These are phyloP conservation scores for Pygmarrhopalites habei DNA, from an alignment of 1,140 invertebrate species.

Conservation along the genomic window DNA sequence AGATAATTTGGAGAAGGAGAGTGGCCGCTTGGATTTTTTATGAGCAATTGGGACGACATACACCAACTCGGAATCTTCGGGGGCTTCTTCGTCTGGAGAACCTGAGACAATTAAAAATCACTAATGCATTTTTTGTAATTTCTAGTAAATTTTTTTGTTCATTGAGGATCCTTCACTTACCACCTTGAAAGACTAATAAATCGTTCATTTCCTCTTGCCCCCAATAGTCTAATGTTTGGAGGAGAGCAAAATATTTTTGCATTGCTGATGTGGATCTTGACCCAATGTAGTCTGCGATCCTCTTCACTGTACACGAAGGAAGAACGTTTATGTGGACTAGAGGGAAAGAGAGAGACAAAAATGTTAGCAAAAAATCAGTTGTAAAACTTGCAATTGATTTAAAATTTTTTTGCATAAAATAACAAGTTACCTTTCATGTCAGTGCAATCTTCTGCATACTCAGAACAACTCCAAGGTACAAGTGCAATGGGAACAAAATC, in stretches of 20 bases:
- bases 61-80: constrained; percentile 16
- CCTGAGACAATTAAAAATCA: too few relatives aligned
- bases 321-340: constrained; percentile 34
- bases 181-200: constrained; percentile 30
- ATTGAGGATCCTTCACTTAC: too few relatives aligned
- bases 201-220: constrained; percentile 29
- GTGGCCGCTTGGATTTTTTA: neutral
- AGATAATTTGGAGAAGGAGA: neutral
- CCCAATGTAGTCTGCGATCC: constrained; percentile 22
- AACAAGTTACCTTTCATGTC: too few relatives aligned
- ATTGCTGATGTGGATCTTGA: constrained; percentile 2
- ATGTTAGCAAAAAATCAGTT: neutral
- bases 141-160: too few relatives aligned
- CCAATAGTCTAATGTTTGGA: constrained; percentile 35
- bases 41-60: constrained; percentile 22
- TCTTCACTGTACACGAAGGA: constrained; percentile 24
- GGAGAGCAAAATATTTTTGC: constrained; percentile 34
- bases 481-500: constrained; percentile 31
- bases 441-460: constrained; percentile 18
- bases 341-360: neutral
- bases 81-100: neutral
- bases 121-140: too few relatives aligned
- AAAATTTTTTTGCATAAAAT: neutral
- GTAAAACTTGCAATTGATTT: neutral
- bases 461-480: constrained; percentile 29